These are phyloP conservation scores for Nannobrachium achirus DNA, from an alignment of 2,113 vertebrate species.

Conservation along the genomic window DNA sequence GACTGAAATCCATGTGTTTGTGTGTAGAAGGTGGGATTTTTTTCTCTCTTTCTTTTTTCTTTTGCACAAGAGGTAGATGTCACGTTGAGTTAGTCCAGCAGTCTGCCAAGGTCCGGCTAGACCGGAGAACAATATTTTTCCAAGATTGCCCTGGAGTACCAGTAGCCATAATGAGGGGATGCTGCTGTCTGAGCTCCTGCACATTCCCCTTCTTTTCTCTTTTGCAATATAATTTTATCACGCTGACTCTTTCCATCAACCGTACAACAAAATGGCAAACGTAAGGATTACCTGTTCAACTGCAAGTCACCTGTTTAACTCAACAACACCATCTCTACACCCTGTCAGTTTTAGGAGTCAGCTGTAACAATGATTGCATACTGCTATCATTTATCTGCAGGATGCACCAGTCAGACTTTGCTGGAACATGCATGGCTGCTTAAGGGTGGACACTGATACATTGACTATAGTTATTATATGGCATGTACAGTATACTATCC, in stretches of 20 bases:
- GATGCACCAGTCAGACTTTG: conserved; percentile 35
- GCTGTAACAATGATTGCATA: conserved; percentile 29
- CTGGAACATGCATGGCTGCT: conserved; percentile 19
- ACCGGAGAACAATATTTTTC: conserved; percentile 73
- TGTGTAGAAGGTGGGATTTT: conserved; percentile 39
- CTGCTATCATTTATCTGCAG: conserved; percentile 52
- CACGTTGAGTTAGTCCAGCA: conserved; percentile 70
- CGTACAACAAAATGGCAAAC: too few species aligned
- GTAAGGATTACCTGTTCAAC: not conserved
- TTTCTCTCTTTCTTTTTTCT: conserved; percentile 18
- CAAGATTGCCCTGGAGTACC: conserved; percentile 66
- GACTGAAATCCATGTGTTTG: conserved; percentile 23
- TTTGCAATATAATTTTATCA: not conserved
- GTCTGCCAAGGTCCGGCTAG: conserved; percentile 58
- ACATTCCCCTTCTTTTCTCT: conserved; percentile 21
- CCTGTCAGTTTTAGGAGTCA: not conserved
- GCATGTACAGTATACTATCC: too few species aligned
- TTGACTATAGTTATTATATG: conserved; percentile 15
- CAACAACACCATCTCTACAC: not conserved
- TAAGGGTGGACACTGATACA: not conserved
- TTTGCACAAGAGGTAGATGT: conserved; percentile 49
- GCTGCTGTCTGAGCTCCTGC: conserved; percentile 28
- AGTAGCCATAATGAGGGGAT: conserved; percentile 38
- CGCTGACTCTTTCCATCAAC: not conserved
- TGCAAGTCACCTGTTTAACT: not conserved